These are phyloP conservation scores for Diplazon laetatorius DNA, from an alignment of 2,888 invertebrate species.

Conservation along the genomic window DNA sequence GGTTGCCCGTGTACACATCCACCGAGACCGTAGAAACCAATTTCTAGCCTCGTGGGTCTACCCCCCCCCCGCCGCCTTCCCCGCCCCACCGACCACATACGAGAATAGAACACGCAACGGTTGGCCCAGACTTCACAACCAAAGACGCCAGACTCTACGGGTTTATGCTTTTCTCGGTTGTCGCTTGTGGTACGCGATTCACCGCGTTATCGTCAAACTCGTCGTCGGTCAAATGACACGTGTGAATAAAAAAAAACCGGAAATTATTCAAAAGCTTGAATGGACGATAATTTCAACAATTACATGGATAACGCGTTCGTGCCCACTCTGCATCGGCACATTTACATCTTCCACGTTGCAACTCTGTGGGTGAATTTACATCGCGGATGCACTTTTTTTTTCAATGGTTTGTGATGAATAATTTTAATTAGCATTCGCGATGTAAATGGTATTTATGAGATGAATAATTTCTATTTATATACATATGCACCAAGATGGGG, in stretches of 20 bases:
- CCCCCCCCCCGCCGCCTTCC: too few relatives aligned
- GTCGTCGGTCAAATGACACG: not conserved
- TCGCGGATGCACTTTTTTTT: too few relatives aligned
- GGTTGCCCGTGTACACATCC: conserved; percentile 14
- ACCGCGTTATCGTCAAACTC: conserved; percentile 11
- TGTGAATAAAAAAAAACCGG: not conserved
- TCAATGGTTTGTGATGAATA: too few relatives aligned
- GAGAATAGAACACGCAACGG: conserved; percentile 73
- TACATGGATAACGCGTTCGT: not conserved
- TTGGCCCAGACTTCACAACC: conserved; percentile 73
- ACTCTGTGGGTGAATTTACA: too few relatives aligned
- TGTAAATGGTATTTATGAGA: too few relatives aligned
- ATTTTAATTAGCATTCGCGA: too few relatives aligned
- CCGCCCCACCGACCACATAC: conserved; percentile 64
- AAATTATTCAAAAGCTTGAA: conserved; percentile 7
- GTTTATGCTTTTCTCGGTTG: conserved; percentile 38
- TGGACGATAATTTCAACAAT: not conserved
- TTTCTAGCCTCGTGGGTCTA: conserved; percentile 54
- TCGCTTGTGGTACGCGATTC: not conserved
- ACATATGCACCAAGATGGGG: too few relatives aligned
- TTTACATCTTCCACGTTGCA: not conserved
- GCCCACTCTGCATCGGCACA: not conserved
- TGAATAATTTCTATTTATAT: too few relatives aligned
- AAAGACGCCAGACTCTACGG: conserved; percentile 53
- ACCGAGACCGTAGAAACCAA: conserved; percentile 18